Percentiles rank a stretch among this genome's conserved stretches.
Conservation (phyloP, 2,113 vertebrate species). For the Bothrops jararaca region DNA sequence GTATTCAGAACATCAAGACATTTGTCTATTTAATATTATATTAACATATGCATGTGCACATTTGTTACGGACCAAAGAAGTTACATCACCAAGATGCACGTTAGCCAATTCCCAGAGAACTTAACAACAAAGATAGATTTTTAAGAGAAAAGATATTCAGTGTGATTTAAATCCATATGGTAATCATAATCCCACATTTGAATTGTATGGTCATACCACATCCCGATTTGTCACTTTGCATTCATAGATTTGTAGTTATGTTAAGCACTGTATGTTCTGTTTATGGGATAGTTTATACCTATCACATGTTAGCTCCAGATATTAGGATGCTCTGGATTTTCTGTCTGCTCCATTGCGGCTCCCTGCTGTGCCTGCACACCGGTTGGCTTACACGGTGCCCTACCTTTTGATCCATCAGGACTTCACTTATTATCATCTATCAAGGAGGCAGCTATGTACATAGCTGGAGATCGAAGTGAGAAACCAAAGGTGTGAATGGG, state of each 20-base stretch:
- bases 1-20: conserved; percentile 26
- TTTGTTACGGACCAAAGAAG: conserved; percentile 21
- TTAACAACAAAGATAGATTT: background rate
- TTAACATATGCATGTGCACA: conserved; percentile 35
- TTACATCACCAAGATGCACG: background rate
- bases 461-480: background rate
- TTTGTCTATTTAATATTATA: conserved; percentile 24
- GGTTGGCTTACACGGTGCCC: no score
- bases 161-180: background rate
- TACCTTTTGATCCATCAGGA: background rate
- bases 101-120: background rate
- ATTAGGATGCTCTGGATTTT: background rate
- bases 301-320: background rate
- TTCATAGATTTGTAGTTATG: background rate
- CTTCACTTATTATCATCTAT: background rate
- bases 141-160: background rate
- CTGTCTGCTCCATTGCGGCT: background rate
- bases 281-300: background rate
- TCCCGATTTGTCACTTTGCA: background rate
- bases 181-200: background rate
- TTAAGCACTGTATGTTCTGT: background rate
- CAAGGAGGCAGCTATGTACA: no score
- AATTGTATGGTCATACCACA: background rate
- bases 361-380: background rate
- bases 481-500: background rate